A percentile compares a stretch with the other conserved stretches of the same genome.
phyloP scores from a whole-genome alignment of 2,113 vertebrate species.

The Camelus bactrianus region DNA sequence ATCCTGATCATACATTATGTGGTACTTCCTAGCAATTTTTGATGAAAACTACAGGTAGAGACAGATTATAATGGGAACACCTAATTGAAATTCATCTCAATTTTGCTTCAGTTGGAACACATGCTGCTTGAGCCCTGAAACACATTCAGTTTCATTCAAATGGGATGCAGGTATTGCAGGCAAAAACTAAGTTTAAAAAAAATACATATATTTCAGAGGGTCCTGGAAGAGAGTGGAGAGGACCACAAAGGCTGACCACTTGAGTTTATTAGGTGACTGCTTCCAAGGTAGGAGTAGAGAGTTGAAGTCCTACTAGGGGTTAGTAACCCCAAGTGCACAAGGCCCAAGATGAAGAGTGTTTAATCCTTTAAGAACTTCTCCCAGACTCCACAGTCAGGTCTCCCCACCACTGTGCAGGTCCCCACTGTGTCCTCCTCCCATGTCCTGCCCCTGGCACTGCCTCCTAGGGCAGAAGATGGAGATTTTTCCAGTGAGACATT shows the following conservation, averaged over 20 bases:
- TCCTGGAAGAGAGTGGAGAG: constrained; percentile 66
- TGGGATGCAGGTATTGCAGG: constrained; percentile 86
- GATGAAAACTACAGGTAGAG: constrained; percentile 89
- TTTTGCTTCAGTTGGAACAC: constrained; percentile 87
- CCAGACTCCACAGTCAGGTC: not conserved
- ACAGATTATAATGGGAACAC: constrained; percentile 85
- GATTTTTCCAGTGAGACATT: not conserved
- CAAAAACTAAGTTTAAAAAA: constrained; percentile 83
- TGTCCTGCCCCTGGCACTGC: not conserved
- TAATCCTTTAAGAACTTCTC: constrained; percentile 25
- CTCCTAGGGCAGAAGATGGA: not conserved
- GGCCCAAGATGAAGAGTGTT: not conserved
- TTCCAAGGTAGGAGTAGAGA: constrained; percentile 53
- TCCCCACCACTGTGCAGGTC: not conserved
- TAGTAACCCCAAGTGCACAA: not conserved
- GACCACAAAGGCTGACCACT: constrained; percentile 62
- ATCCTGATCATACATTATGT: constrained; percentile 81
- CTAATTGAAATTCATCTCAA: constrained; percentile 89
- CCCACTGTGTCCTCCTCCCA: not conserved
- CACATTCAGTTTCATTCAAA: constrained; percentile 87
- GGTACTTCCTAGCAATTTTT: constrained; percentile 85
- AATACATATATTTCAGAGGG: constrained; percentile 63
- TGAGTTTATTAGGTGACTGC: constrained; percentile 44
- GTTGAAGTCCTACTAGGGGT: constrained; percentile 45
- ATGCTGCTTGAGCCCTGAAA: constrained; percentile 87